phyloP scores from a whole-genome alignment of 2,113 vertebrate species.

The Myanophis thanlyinensis region DNA sequence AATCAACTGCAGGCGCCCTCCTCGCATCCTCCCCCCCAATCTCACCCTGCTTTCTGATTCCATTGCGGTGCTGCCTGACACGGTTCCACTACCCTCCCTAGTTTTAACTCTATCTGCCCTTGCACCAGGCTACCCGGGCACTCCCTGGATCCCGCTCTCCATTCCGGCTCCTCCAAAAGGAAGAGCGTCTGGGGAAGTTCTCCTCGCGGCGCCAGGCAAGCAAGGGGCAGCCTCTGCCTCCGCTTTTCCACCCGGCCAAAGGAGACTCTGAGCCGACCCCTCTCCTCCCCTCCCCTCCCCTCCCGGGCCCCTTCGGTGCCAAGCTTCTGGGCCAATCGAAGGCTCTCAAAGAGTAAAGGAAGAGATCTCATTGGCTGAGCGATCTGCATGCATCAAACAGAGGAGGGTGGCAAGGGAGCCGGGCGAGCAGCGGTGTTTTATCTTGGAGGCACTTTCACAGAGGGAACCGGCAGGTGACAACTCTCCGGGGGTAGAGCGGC shows the following conservation, averaged over 20 bases:
- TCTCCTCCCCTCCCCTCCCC: fast-evolving
- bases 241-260: not conserved
- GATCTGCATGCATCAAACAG: conserved; percentile 43
- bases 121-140: not conserved
- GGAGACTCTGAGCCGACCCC: conserved; percentile 37
- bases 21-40: too few species aligned
- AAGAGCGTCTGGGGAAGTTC: not conserved
- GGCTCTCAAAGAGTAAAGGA: not conserved
- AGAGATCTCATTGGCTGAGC: conserved; percentile 55
- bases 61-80: too few species aligned
- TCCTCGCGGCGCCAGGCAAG: not conserved
- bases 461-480: conserved; percentile 56
- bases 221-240: conserved; percentile 9
- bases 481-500: not conserved
- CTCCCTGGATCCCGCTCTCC: not conserved
- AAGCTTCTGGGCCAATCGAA: conserved; percentile 54
- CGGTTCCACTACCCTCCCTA: not conserved
- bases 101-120: not conserved
- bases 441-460: conserved; percentile 49
- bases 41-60: not conserved
- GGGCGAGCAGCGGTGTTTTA: conserved; percentile 46
- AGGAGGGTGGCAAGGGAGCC: not conserved
- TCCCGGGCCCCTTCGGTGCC: not conserved
- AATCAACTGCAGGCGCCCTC: not conserved
- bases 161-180: not conserved